phyloP scores from a whole-genome alignment of 2,113 vertebrate genomes.

The Cygnus buccinator region DNA sequence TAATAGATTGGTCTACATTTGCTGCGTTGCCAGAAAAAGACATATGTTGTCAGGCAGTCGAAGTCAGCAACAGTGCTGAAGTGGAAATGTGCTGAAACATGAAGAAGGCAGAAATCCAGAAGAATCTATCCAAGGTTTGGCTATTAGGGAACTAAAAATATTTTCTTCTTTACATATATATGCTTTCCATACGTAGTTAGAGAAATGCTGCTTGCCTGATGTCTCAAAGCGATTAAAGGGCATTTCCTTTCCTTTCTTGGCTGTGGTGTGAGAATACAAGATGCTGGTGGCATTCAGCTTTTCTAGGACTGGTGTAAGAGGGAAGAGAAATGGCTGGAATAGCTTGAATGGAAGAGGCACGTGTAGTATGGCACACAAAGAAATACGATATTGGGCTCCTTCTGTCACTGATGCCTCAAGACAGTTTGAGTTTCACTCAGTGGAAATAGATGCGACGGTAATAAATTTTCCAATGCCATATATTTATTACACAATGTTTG shows the following conservation, averaged over 20 bases:
- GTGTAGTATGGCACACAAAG: background rate
- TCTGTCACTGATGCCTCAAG: background rate
- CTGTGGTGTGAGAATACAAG: background rate
- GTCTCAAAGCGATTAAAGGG: background rate
- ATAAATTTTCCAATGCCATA: background rate
- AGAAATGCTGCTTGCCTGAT: background rate
- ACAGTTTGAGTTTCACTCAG: background rate
- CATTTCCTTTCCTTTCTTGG: background rate
- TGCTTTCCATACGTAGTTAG: background rate
- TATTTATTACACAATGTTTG: background rate
- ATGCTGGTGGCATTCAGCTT: background rate
- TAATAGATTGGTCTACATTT: conserved; percentile 62
- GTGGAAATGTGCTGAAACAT: conserved; percentile 39
- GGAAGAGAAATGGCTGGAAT: background rate
- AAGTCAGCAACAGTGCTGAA: conserved; percentile 51
- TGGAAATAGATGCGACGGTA: background rate
- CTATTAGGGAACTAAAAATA: conserved; percentile 16
- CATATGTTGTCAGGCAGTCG: conserved; percentile 66
- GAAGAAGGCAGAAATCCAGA: conserved; percentile 52
- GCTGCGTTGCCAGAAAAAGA: conserved; percentile 61
- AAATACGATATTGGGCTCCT: background rate
- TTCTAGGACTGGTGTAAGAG: background rate
- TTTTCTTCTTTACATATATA: background rate
- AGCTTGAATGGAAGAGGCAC: background rate
- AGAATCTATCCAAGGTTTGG: conserved; percentile 11